Evolutionary conservation across 2,888 invertebrate genomes (phyloP), one percentile per base, ranked within the genome.

Genomic region (Salpingus planirostris): DNA sequence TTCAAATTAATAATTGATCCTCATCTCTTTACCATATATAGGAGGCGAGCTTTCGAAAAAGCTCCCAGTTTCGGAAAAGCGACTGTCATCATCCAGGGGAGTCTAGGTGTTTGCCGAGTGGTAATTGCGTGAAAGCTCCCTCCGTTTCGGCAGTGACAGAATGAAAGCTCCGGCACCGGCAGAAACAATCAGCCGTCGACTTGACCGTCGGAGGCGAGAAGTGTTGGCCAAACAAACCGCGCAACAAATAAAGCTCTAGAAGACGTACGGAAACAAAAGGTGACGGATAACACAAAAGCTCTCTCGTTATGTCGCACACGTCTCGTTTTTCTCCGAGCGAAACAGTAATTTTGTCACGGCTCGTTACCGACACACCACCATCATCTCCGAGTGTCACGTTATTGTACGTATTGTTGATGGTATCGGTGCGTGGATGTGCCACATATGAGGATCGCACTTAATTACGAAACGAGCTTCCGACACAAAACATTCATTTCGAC

Each of bases 341-440:
- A n/a, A n/a, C n/a, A n/a, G n/a, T 39, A 40, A 37, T 43, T 44
- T 42, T 45, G 47, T 46, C 42, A 49, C 45, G 50, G 45, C 49
- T 55, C 55, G 55, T 55, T 55, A 55, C 42, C 35, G n/a, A n/a
- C n/a, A 36, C 42, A 43, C 39, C 42, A 42, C 13, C 40, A 48
- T 44, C 51, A 44, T 40, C 46, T 43, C 42, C 38, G 40, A 29
- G 40, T 51, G 53, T 51, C 48, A 45, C 47, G 42, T 52, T 47
- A 46, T 36, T 30, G 27, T 11, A 10, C n/a, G 14, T 27, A 23
- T 23, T 23, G 11, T 23, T 23, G 12, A 27, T 11, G 10, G 5
- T 27, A 5, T 27, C n/a, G n/a, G n/a, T n/a, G n/a, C n/a, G n/a
- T n/a, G n/a, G n/a, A n/a, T n/a, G n/a, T n/a, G n/a, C n/a, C n/a